Conservation (phyloP, 1,140 invertebrate genomes). For the Conus ventricosus region DNA sequence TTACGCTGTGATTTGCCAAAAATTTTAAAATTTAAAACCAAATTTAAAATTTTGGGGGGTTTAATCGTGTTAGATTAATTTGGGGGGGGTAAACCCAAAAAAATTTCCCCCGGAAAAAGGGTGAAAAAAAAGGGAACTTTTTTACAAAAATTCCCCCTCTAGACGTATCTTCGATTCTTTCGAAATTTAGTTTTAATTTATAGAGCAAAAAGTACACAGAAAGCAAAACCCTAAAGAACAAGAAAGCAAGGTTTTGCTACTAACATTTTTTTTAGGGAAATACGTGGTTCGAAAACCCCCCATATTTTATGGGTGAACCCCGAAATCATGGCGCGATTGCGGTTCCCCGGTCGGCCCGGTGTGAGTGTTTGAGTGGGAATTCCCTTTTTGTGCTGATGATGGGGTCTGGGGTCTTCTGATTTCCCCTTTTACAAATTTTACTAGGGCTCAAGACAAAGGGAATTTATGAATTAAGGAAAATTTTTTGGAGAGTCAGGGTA, state of each 20-base stretch:
- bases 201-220: not conserved
- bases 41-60: constrained; percentile 57
- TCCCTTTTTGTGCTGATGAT: constrained; percentile 67
- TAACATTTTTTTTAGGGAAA: constrained; percentile 29
- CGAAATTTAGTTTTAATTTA: not conserved
- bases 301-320: constrained; percentile 44
- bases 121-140: too few species aligned
- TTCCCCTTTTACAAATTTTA: constrained; percentile 58
- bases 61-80: constrained; percentile 40
- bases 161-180: not conserved
- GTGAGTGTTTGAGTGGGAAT: constrained; percentile 70
- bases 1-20: not conserved
- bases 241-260: not conserved
- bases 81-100: too few species aligned
- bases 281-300: constrained; percentile 36
- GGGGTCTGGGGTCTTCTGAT: constrained; percentile 60
- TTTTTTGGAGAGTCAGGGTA: constrained; percentile 76
- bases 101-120: too few species aligned
- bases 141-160: too few species aligned
- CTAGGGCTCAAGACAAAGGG: constrained; percentile 70
- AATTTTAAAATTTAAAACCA: constrained; percentile 11
- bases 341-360: constrained; percentile 74
- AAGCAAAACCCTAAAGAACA: not conserved
- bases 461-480: constrained; percentile 73
- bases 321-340: constrained; percentile 73